Evolutionary conservation across 1,140 invertebrate genomes (phyloP).

Genomic region (Stegodyphus dumicola): DNA sequence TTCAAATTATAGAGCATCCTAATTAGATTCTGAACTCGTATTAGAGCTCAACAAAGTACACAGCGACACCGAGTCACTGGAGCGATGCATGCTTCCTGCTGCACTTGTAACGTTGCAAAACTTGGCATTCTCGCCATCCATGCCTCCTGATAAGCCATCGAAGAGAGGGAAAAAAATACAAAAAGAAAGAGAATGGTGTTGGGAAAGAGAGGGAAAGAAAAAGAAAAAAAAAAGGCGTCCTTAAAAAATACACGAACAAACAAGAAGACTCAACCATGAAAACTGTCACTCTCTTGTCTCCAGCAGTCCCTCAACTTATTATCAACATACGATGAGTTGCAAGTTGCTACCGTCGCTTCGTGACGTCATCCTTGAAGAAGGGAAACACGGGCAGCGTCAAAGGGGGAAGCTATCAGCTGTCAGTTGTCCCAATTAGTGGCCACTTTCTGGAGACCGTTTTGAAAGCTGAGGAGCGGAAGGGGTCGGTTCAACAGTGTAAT

Average conservation of each 20-base stretch:
- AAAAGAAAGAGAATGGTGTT: constrained; percentile 1
- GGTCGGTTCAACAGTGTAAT: constrained; percentile 18
- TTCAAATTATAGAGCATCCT: no score
- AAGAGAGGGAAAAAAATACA: neutral
- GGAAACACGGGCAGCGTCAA: neutral
- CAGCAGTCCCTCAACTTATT: constrained; percentile 48
- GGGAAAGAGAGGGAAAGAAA: neutral
- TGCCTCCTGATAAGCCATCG: neutral
- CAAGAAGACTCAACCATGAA: constrained; percentile 38
- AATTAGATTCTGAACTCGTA: no score
- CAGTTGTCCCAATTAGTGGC: constrained; percentile 56
- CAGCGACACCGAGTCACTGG: neutral
- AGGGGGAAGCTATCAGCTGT: constrained; percentile 45
- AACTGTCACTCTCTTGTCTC: constrained; percentile 53
- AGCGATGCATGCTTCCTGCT: neutral
- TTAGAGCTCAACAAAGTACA: neutral
- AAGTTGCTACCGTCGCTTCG: constrained; percentile 35
- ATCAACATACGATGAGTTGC: constrained; percentile 41
- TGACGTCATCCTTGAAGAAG: constrained; percentile 30
- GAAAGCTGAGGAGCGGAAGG: constrained; percentile 17
- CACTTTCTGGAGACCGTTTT: constrained; percentile 27
- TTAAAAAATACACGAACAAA: constrained; percentile 27
- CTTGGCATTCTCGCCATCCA: neutral
- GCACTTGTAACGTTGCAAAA: neutral
- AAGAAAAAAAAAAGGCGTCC: constrained; percentile 1